Conservation (phyloP, 2,888 invertebrate species). For the Apamea sordens region DNA sequence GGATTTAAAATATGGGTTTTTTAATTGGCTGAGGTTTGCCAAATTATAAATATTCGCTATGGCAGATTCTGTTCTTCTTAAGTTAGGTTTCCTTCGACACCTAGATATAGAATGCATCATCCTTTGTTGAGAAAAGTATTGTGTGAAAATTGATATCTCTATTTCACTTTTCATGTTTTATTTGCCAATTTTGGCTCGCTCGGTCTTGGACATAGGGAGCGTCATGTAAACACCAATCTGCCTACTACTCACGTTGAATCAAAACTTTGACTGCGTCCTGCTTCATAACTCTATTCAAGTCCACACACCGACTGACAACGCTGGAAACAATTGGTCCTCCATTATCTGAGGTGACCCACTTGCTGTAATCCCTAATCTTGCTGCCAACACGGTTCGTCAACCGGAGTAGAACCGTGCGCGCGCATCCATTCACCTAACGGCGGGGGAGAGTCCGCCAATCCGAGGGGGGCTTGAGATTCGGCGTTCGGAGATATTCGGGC, state of each 20-base stretch:
- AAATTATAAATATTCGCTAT: neutral
- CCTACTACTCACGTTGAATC: slow-evolving; percentile 25
- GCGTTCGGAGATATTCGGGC: slow-evolving; percentile 65
- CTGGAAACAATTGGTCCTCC: slow-evolving; percentile 58
- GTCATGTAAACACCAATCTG: slow-evolving; percentile 5
- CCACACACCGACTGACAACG: slow-evolving; percentile 49
- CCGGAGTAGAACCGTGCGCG: slow-evolving; percentile 78
- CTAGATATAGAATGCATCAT: neutral
- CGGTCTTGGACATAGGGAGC: neutral
- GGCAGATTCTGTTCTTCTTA: neutral
- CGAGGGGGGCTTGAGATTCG: slow-evolving; percentile 53
- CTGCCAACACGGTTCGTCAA: slow-evolving; percentile 68
- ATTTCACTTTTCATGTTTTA: neutral
- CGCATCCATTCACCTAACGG: slow-evolving; percentile 83
- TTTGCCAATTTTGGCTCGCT: neutral
- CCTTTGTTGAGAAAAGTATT: neutral
- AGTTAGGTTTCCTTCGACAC: neutral
- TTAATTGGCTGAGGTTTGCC: neutral
- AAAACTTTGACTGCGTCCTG: slow-evolving; percentile 35
- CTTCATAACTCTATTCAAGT: slow-evolving; percentile 64
- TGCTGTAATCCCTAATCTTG: slow-evolving; percentile 73
- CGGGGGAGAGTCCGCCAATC: slow-evolving; percentile 48
- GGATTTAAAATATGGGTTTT: slow-evolving; percentile 10
- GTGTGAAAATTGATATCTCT: neutral
- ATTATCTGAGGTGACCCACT: slow-evolving; percentile 77